A percentile compares a stretch with the other conserved stretches of the same genome.
These are phyloP conservation scores for Lepidurus apus DNA, from an alignment of 1,140 invertebrate species.

Conservation along the genomic window DNA sequence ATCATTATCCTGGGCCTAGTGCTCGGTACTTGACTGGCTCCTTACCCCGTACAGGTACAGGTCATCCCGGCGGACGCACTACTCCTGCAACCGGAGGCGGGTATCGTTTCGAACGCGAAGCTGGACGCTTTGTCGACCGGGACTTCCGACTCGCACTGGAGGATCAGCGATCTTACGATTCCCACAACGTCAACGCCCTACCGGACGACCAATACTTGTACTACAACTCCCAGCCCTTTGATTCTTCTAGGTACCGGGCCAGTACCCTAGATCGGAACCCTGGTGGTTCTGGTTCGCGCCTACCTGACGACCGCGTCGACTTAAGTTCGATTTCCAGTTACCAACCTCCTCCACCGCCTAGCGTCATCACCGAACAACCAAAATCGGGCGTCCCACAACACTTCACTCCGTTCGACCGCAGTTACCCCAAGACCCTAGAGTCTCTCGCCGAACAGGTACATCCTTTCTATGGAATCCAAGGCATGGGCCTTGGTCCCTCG, in stretches of 20 bases:
- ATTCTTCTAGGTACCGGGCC: conserved; percentile 26
- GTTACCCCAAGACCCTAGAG: conserved; percentile 83
- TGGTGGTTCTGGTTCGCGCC: not conserved
- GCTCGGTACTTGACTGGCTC: conserved; percentile 17
- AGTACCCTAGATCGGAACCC: conserved; percentile 29
- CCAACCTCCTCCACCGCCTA: conserved; percentile 63
- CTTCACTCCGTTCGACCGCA: conserved; percentile 69
- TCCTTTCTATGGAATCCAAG: conserved; percentile 42
- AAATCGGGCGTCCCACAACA: conserved; percentile 63
- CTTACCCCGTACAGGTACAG: conserved; percentile 24
- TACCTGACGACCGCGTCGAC: not conserved
- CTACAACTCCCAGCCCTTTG: conserved; percentile 61
- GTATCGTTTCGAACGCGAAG: not conserved
- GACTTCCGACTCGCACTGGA: conserved; percentile 38
- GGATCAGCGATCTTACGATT: conserved; percentile 34
- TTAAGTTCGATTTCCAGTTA: conserved; percentile 42
- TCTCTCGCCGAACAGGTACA: conserved; percentile 73
- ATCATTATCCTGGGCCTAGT: conserved; percentile 27
- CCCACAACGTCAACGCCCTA: conserved; percentile 33
- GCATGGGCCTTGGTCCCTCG: conserved; percentile 46
- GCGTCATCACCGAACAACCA: conserved; percentile 82
- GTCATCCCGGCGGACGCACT: not conserved
- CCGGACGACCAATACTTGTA: conserved; percentile 65
- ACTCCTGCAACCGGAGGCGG: not conserved
- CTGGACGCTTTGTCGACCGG: conserved; percentile 31